phyloP scores from a whole-genome alignment of 2,888 invertebrate species.

The Pollenia labialis region DNA sequence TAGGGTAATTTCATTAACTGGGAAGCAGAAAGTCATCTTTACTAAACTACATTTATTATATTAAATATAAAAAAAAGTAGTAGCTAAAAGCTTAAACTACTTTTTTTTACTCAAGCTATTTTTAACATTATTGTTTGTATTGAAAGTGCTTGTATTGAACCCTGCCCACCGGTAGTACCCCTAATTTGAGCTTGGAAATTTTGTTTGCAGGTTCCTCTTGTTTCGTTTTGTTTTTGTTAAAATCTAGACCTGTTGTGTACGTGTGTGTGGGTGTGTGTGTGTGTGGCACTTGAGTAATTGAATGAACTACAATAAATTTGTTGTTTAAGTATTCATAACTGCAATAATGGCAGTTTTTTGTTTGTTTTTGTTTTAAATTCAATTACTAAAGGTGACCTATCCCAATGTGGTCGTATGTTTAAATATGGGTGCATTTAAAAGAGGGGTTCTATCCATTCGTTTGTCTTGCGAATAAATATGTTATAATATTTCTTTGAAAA shows the following conservation, averaged over 20 bases:
- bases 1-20: too few species aligned
- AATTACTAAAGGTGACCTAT: conserved; percentile 67
- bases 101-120: not conserved
- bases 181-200: not conserved
- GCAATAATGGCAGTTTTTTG: not conserved
- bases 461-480: not conserved
- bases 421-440: not conserved
- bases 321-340: conserved; percentile 13
- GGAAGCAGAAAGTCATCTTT: too few species aligned
- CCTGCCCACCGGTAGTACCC: not conserved
- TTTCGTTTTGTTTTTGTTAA: not conserved
- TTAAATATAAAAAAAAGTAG: too few species aligned
- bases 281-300: conserved; percentile 36
- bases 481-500: conserved; percentile 21
- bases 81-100: too few species aligned
- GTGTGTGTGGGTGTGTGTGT: not conserved
- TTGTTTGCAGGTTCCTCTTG: not conserved
- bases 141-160: not conserved
- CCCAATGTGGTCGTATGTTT: conserved; percentile 26
- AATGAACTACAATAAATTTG: conserved; percentile 15
- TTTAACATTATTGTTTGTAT: not conserved
- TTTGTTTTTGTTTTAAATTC: conserved; percentile 24
- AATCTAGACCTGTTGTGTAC: not conserved
- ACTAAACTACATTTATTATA: too few species aligned
- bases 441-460: conserved; percentile 1